Base-by-base conservation (phyloP, 1,140 invertebrate species). In the Parapsyche elsis region DNA sequence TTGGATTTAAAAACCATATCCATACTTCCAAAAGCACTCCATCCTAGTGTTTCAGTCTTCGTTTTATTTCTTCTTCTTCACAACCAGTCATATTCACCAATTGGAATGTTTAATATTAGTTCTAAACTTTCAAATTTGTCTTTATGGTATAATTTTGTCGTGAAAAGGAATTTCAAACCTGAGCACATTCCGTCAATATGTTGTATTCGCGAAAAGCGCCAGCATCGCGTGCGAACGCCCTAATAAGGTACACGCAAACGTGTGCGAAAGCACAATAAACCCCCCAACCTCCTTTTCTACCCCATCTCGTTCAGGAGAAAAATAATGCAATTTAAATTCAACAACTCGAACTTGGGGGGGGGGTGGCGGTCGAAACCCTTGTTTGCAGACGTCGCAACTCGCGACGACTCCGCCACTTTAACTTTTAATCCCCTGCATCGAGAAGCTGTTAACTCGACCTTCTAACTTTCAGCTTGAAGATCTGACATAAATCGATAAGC, bases 291-390 rank as follows among this genome's bases (percentile, higher is more conserved):
- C 26, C 70, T 9, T 21, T n/a, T 26, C 1, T 45, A 30, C 71
- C 49, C 12, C 9, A 71, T 16, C n/a, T 45, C 26, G 5, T n/a
- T 44, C 70, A 19, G 12, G 16, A 45, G 23, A 76, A 76, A 76
- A 76, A 76, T 76, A 53, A 76, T 38, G 73, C 73, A 76, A 76
- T 76, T 76, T 76, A 76, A 76, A 76, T 76, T 76, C 73, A 76
- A 38, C 38, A 76, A 57, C 73, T 21, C 19, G 12, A 19, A 23
- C 44, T 10, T 53, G 49, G 49, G 49, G 53, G 59, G 9, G 59
- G 21, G 64, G 64, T 26, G 64, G 9, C 5, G 24, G 49, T 53
- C 49, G 49, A 53, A 53, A 53, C 12, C 16, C 49, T 53, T 53
- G 12, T 53, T 53, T 53, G 24, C 24, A 67, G 64, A 67, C 64